Evolutionary conservation across 2,797 vertebrate genomes (phyloP).

Genomic region (Telmatherina bonti): DNA sequence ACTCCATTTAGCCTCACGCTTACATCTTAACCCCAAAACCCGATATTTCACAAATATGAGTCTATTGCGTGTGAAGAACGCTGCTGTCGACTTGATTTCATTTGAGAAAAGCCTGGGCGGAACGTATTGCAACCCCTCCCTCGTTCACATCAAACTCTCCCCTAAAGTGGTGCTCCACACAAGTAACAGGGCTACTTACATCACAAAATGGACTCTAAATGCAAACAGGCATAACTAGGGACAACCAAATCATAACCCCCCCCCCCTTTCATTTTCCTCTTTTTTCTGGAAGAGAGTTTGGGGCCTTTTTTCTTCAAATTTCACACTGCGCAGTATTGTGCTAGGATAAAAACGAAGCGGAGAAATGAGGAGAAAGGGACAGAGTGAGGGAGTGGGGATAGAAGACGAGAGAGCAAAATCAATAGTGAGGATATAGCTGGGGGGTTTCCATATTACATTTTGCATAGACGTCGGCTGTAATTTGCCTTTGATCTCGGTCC

Average conservation of each 20-base stretch:
- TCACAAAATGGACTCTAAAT: slow-evolving; percentile 81
- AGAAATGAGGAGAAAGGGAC: slow-evolving; percentile 69
- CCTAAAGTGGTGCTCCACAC: slow-evolving; percentile 63
- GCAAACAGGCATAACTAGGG: slow-evolving; percentile 80
- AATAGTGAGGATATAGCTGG: slow-evolving; percentile 84
- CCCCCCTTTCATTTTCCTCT: slow-evolving; percentile 8
- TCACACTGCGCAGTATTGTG: slow-evolving; percentile 80
- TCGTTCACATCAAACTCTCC: slow-evolving; percentile 70
- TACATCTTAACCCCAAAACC: slow-evolving; percentile 73
- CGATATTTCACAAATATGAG: slow-evolving; percentile 66
- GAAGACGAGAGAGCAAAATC: slow-evolving; percentile 77
- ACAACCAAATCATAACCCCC: slow-evolving; percentile 62
- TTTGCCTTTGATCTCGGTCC: slow-evolving; percentile 87
- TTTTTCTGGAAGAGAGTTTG: slow-evolving; percentile 54
- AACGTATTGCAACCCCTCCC: slow-evolving; percentile 62
- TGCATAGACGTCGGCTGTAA: slow-evolving; percentile 87
- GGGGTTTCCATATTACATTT: slow-evolving; percentile 87
- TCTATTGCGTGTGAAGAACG: slow-evolving; percentile 42
- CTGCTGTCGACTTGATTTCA: slow-evolving; percentile 67
- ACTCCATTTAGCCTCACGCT: slow-evolving; percentile 73
- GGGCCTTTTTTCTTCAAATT: slow-evolving; percentile 76
- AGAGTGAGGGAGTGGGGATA: slow-evolving; percentile 62
- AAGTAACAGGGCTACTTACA: slow-evolving; percentile 78
- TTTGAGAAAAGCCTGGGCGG: slow-evolving; percentile 62
- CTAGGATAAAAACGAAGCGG: slow-evolving; percentile 78